These are phyloP conservation scores for Batillaria attramentaria DNA, from an alignment of 1,140 invertebrate species.

Conservation along the genomic window DNA sequence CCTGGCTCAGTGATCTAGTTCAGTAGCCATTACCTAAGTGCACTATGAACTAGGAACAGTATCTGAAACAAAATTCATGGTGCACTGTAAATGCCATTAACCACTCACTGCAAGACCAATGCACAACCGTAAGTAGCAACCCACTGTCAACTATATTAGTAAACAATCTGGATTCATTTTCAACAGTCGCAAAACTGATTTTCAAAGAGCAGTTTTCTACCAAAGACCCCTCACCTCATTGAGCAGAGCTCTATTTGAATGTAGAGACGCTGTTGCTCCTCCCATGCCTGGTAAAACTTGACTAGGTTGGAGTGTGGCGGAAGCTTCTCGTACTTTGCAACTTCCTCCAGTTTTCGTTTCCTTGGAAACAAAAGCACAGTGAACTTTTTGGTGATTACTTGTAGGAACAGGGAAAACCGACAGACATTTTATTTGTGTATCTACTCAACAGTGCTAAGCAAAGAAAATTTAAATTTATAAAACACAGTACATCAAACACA, in stretches of 20 bases:
- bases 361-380: conserved; percentile 52
- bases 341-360: conserved; percentile 79
- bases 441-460: neutral
- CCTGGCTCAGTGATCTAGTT: too few species aligned
- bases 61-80: too few species aligned
- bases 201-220: too few species aligned
- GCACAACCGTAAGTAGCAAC: too few species aligned
- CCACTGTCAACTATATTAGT: too few species aligned
- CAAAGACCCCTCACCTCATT: conserved; percentile 73
- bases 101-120: too few species aligned
- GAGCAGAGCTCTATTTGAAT: conserved; percentile 83
- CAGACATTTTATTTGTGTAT: neutral
- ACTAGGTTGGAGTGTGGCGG: conserved; percentile 81
- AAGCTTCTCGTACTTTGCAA: conserved; percentile 80
- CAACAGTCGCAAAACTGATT: too few species aligned
- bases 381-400: neutral
- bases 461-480: conserved; percentile 10
- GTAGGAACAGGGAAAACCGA: neutral
- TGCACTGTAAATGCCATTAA: too few species aligned
- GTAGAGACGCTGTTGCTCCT: conserved; percentile 80
- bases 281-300: conserved; percentile 81
- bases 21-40: too few species aligned
- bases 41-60: too few species aligned
- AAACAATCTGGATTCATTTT: too few species aligned
- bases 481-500: too few species aligned